Base-by-base conservation (phyloP, 2,888 invertebrate genomes). In the Apamea monoglypha region DNA sequence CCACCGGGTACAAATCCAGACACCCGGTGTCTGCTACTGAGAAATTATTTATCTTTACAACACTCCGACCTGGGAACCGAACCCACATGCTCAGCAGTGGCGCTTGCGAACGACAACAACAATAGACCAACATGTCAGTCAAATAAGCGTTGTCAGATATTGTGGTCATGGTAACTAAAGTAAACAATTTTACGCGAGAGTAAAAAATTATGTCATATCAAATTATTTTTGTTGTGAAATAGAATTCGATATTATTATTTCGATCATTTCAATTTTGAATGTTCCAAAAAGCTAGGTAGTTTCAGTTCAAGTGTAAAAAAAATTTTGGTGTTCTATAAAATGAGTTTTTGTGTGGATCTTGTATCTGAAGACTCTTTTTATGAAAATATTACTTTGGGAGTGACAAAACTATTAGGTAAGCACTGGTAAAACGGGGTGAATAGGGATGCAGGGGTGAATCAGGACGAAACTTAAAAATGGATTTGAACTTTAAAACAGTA, bases 281-380 rank as follows among this genome's bases (percentile, higher is more conserved):
- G 7, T 64, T 10, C 61, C 10, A 71, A 59, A 64, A 56, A 71
- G 2, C 2, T 29, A 40, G 7, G 5, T 61, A 44, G 32, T 18
- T 32, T 44, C 68, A 68, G 25, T 21, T 8, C 12, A n/a, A 40
- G 7, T 16, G 29, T 25, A 21, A 74, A 44, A 56, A 67, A 64
- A 29, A 1, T 14, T 8, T 83, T 29, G 40, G 76, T 63, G 44
- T 50, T 21, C 6, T 64, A 32, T 59, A 72, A 69, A 89, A 84
- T 98, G 98, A 97, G 97, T 89, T 98, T 97, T 92, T 97, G 98
- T 91, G 97, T 98, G 50, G 98, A 98, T 93, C 96, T 98, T 88
- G 97, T 98, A 61, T 98, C 98, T 40, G 98, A 98, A 93, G 98
- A 98, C 91, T 98, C 98, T 5, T 98, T 98, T 92, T 98, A 98